phyloP scores from a whole-genome alignment of 2,113 vertebrate species.

The Poeciliopsis prolifica region DNA sequence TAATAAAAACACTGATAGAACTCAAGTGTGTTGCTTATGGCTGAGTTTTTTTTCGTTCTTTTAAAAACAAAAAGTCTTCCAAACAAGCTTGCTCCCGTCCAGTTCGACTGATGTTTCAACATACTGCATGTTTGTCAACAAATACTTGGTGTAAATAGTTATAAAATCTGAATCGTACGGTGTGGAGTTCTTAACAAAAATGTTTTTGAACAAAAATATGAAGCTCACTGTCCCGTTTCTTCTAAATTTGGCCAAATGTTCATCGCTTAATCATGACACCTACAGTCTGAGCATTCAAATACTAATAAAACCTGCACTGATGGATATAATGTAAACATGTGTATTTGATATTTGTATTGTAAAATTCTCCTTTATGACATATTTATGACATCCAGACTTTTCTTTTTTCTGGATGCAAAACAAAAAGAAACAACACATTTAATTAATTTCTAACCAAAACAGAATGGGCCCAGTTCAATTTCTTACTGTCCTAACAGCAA shows the following conservation, averaged over 20 bases:
- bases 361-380: not conserved
- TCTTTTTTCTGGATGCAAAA: constrained; percentile 3
- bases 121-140: constrained; percentile 27
- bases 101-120: constrained; percentile 14
- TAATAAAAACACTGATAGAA: constrained; percentile 39
- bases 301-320: not conserved
- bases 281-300: constrained; percentile 6
- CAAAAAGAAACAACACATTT: not conserved
- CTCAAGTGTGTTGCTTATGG: constrained; percentile 52
- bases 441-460: not conserved
- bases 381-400: constrained; percentile 7
- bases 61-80: constrained; percentile 3
- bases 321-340: not conserved
- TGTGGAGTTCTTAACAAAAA: not conserved
- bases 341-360: constrained; percentile 9
- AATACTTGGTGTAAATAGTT: constrained; percentile 29
- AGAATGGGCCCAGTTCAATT: not conserved
- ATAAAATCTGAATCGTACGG: constrained; percentile 7
- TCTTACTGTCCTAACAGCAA: constrained; percentile 14
- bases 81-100: constrained; percentile 10
- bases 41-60: constrained; percentile 49
- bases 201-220: not conserved
- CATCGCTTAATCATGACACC: constrained; percentile 1
- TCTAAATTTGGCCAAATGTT: not conserved
- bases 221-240: constrained; percentile 2